Evolutionary conservation across 92 coral and sea anemone genomes (phyloP).

Genomic region (Actinernus sp.): DNA sequence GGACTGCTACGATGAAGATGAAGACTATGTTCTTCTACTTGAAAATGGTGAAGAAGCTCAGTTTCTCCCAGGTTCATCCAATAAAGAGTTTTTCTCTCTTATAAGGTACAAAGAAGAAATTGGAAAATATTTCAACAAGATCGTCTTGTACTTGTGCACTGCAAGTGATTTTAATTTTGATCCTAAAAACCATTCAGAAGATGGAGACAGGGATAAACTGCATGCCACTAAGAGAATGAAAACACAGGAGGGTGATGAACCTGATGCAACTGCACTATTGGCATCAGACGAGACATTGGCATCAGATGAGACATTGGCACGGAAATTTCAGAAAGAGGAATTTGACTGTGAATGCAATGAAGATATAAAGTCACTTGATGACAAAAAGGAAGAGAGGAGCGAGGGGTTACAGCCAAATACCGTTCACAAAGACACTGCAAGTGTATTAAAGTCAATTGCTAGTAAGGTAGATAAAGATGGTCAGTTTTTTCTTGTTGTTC

Average conservation of each 20-base stretch:
- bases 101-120: constrained; percentile 45
- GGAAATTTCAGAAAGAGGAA: constrained; percentile 53
- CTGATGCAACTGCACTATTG: neutral
- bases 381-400: neutral
- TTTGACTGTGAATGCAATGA: constrained; percentile 14
- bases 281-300: neutral
- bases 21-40: constrained; percentile 44
- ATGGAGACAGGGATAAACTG: constrained; percentile 18
- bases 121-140: constrained; percentile 51
- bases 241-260: neutral
- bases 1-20: constrained; percentile 35
- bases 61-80: constrained; percentile 51
- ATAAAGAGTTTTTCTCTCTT: constrained; percentile 26
- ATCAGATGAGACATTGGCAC: constrained; percentile 24
- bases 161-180: constrained; percentile 15
- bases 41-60: constrained; percentile 51
- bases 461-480: constrained; percentile 37
- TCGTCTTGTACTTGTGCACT: constrained; percentile 53
- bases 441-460: constrained; percentile 23
- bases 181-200: constrained; percentile 17
- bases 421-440: constrained; percentile 14
- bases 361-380: neutral
- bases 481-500: constrained; percentile 43
- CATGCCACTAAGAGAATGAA: constrained; percentile 6
- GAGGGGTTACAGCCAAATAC: constrained; percentile 1